phyloP scores from a whole-genome alignment of 2,797 vertebrate genomes.

The Psittacula echo region DNA sequence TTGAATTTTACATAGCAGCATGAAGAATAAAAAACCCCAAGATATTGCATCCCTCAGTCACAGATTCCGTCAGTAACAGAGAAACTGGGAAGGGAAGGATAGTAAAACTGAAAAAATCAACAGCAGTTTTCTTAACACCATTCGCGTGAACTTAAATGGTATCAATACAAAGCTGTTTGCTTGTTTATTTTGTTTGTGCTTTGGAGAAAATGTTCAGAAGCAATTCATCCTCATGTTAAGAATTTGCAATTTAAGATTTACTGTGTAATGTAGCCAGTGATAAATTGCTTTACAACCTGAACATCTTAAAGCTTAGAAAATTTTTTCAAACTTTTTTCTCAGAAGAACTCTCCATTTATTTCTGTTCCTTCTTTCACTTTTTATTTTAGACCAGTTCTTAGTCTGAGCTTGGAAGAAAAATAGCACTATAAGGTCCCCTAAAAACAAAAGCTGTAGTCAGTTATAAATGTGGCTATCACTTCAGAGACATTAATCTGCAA shows the following conservation, averaged over 20 bases:
- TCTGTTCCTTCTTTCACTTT: not conserved
- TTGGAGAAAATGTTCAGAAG: not conserved
- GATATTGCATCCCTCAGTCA: not conserved
- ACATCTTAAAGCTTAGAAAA: not conserved
- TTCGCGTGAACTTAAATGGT: not conserved
- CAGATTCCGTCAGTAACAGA: not conserved
- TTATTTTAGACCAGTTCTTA: not conserved
- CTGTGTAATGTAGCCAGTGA: not conserved
- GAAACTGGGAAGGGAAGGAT: not conserved
- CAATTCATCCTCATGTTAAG: not conserved
- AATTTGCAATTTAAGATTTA: not conserved
- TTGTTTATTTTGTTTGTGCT: not conserved
- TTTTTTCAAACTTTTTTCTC: not conserved
- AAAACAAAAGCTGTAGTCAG: not conserved
- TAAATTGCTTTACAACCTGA: not conserved
- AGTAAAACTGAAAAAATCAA: conserved; percentile 23
- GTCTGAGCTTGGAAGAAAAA: not conserved
- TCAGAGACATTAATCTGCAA: not conserved
- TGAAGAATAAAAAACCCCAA: not conserved
- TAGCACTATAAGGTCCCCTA: not conserved
- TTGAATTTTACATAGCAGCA: not conserved
- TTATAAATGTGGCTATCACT: not conserved
- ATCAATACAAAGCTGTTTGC: not conserved
- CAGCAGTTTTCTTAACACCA: not conserved
- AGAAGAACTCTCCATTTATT: not conserved